Evolutionary conservation across 2,797 vertebrate genomes (phyloP).

Genomic region (Phoxinus dragarum): DNA sequence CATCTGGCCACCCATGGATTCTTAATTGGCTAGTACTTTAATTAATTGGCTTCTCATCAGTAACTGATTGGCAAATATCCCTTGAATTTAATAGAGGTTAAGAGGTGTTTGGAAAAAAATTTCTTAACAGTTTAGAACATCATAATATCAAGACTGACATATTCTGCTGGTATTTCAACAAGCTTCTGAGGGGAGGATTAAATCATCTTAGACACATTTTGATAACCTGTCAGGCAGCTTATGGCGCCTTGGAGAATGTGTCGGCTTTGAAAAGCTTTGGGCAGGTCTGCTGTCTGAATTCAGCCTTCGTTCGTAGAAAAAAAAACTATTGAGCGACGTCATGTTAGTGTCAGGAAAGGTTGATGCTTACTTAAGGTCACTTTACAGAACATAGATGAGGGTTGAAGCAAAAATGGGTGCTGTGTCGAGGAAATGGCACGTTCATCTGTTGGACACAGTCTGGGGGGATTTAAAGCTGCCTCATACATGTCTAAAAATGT

Average conservation of each 20-base stretch:
- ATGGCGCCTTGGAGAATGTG: constrained; percentile 51
- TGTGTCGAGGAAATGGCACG: constrained; percentile 44
- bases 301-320: constrained; percentile 37
- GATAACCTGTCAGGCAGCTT: constrained; percentile 63
- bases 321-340: constrained; percentile 49
- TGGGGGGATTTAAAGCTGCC: background rate
- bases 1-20: constrained; percentile 24
- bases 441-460: constrained; percentile 47
- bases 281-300: constrained; percentile 44
- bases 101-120: constrained; percentile 1
- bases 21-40: constrained; percentile 31
- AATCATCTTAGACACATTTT: constrained; percentile 63
- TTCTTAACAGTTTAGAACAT: constrained; percentile 32
- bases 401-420: constrained; percentile 37
- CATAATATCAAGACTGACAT: constrained; percentile 42
- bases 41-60: constrained; percentile 10
- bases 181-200: constrained; percentile 55
- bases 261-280: constrained; percentile 56
- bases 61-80: constrained; percentile 15
- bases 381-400: constrained; percentile 59
- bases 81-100: constrained; percentile 29
- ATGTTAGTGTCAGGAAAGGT: constrained; percentile 61
- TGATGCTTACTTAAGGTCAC: constrained; percentile 56
- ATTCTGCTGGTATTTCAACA: constrained; percentile 55
- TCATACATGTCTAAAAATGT: constrained; percentile 32